These are phyloP conservation scores for Macrobrachium rosenbergii DNA, from an alignment of 1,140 invertebrate species.

Conservation along the genomic window DNA sequence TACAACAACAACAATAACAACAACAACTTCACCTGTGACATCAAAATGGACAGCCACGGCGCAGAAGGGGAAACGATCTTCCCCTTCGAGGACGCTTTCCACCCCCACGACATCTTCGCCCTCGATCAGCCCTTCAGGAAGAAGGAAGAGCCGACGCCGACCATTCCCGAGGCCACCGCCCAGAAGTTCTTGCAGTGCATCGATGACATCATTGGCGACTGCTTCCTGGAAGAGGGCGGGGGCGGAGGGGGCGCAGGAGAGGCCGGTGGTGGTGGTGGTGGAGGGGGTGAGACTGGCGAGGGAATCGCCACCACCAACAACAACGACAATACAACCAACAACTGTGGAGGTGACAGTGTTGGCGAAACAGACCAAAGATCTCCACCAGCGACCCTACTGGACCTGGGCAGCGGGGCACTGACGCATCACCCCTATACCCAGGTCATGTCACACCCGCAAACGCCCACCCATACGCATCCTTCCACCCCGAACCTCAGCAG, in stretches of 20 bases:
- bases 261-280: slow-evolving; percentile 68
- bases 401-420: slow-evolving; percentile 77
- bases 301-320: neutral
- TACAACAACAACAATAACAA: slow-evolving; percentile 70
- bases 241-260: slow-evolving; percentile 68
- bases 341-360: neutral
- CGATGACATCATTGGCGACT: slow-evolving; percentile 48
- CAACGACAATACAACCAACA: neutral
- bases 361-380: slow-evolving; percentile 72
- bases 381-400: slow-evolving; percentile 79
- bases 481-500: neutral
- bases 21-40: slow-evolving; percentile 75
- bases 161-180: slow-evolving; percentile 36
- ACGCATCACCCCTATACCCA: neutral
- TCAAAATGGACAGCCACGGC: slow-evolving; percentile 66
- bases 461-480: slow-evolving; percentile 16
- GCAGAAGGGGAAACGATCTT: slow-evolving; percentile 17
- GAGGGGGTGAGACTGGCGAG: neutral
- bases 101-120: slow-evolving; percentile 84
- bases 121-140: slow-evolving; percentile 80
- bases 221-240: slow-evolving; percentile 32
- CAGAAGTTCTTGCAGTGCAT: slow-evolving; percentile 53
- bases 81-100: slow-evolving; percentile 71
- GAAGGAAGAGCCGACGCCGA: neutral
- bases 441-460: neutral